Evolutionary conservation across 2,113 vertebrate genomes (phyloP).

Genomic region (Eulacestoma nigropectus): DNA sequence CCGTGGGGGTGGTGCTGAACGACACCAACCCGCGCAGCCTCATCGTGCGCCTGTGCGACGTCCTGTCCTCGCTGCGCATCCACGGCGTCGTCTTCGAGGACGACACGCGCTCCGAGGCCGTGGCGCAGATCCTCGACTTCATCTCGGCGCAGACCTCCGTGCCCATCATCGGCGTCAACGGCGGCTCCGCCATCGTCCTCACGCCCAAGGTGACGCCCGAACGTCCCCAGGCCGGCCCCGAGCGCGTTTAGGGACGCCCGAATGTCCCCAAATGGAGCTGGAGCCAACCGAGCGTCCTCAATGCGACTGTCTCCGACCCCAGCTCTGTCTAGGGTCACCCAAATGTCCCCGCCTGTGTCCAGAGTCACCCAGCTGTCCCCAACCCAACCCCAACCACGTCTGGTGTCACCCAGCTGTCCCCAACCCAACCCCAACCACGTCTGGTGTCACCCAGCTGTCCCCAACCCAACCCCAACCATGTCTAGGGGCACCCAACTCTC

Average conservation of each 20-base stretch:
- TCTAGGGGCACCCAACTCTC: background rate
- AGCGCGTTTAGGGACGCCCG: rapidly evolving
- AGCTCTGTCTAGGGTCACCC: rapidly evolving
- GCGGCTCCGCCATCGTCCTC: constrained; percentile 89
- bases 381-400: rapidly evolving
- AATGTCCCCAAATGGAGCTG: rapidly evolving
- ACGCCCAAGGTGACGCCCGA: constrained; percentile 83
- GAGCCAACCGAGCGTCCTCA: rapidly evolving
- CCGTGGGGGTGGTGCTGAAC: constrained; percentile 88
- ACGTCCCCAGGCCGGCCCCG: rapidly evolving
- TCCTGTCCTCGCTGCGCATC: constrained; percentile 88
- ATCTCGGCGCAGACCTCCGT: constrained; percentile 93
- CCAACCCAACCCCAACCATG: rapidly evolving
- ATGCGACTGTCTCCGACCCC: rapidly evolving
- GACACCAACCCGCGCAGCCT: constrained; percentile 92
- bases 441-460: background rate
- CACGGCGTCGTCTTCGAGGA: constrained; percentile 95
- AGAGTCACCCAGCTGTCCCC: background rate
- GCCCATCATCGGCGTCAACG: constrained; percentile 91
- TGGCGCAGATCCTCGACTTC: constrained; percentile 94
- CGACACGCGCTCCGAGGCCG: constrained; percentile 77
- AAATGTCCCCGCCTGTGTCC: background rate
- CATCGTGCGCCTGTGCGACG: constrained; percentile 90
- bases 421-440: rapidly evolving
- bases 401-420: rapidly evolving